These are phyloP conservation scores for Phrixothrix hirtus DNA, from an alignment of 2,888 invertebrate genomes.

Conservation along the genomic window DNA sequence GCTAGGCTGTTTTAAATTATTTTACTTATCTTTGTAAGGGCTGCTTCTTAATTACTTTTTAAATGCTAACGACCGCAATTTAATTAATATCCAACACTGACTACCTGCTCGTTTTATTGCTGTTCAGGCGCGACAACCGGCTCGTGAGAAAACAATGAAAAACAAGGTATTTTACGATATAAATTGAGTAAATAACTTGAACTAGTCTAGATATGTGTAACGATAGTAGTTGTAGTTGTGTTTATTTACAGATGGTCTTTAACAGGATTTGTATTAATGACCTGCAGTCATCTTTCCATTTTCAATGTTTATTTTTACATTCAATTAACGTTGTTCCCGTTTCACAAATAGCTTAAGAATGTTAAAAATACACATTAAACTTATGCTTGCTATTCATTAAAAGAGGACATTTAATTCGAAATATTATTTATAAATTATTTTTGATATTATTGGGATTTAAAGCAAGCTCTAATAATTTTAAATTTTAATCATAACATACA, in stretches of 20 bases:
- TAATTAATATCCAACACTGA: slow-evolving; percentile 30
- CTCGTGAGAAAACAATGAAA: slow-evolving; percentile 26
- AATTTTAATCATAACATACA: too few relatives aligned
- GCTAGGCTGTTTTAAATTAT: slow-evolving; percentile 37
- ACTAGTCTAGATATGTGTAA: background rate
- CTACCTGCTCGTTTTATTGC: slow-evolving; percentile 30
- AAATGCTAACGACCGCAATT: slow-evolving; percentile 34
- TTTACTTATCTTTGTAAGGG: slow-evolving; percentile 36
- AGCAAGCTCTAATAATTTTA: too few relatives aligned
- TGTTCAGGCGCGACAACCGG: slow-evolving; percentile 19
- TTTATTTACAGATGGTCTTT: background rate
- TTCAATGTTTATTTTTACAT: too few relatives aligned
- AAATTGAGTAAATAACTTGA: slow-evolving; percentile 18
- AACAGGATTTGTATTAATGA: background rate
- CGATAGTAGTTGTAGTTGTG: background rate
- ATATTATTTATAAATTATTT: too few relatives aligned
- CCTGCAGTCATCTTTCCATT: too few relatives aligned
- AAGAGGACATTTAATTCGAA: too few relatives aligned
- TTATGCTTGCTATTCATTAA: too few relatives aligned
- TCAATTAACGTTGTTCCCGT: too few relatives aligned
- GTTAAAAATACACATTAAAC: too few relatives aligned
- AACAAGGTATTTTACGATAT: slow-evolving; percentile 22
- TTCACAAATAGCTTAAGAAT: too few relatives aligned
- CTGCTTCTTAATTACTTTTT: slow-evolving; percentile 40
- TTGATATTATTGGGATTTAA: too few relatives aligned